These are phyloP conservation scores for Catocala fraxini DNA, from an alignment of 2,888 invertebrate genomes.

Conservation along the genomic window DNA sequence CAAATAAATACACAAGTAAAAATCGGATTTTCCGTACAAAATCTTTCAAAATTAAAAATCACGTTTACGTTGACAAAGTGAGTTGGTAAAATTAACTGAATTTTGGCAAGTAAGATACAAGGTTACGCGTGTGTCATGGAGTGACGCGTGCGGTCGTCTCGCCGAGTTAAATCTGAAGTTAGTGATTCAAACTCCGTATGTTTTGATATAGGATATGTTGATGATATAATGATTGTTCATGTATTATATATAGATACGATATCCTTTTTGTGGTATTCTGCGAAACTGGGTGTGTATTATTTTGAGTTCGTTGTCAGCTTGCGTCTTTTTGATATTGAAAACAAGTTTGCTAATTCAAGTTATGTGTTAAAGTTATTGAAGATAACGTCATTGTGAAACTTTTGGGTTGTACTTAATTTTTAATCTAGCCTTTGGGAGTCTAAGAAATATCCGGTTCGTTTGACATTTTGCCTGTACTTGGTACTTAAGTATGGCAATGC, in stretches of 20 bases:
- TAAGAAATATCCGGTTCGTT: no score
- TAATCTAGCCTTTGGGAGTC: no score
- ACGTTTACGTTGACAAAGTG: conserved; percentile 43
- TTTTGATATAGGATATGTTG: conserved; percentile 46
- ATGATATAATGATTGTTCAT: conserved; percentile 33
- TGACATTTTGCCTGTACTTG: no score
- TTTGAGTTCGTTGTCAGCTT: not conserved
- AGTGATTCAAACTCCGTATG: conserved; percentile 44
- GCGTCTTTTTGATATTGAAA: no score
- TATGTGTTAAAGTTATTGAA: no score
- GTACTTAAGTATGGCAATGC: no score
- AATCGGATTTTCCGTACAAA: not conserved
- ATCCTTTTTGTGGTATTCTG: conserved; percentile 9
- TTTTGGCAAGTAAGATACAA: conserved; percentile 65
- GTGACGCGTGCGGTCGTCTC: conserved; percentile 39
- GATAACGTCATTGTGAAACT: no score
- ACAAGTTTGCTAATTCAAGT: no score
- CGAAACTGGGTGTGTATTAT: conserved; percentile 6
- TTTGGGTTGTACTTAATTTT: no score
- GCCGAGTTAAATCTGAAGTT: conserved; percentile 46
- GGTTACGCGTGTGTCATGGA: conserved; percentile 59
- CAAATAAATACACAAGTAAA: no score
- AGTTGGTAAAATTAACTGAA: conserved; percentile 56
- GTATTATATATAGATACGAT: conserved; percentile 30
- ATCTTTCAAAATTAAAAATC: no score